Conservation (phyloP, 2,797 vertebrate genomes). For the Loriculus beryllinus region DNA sequence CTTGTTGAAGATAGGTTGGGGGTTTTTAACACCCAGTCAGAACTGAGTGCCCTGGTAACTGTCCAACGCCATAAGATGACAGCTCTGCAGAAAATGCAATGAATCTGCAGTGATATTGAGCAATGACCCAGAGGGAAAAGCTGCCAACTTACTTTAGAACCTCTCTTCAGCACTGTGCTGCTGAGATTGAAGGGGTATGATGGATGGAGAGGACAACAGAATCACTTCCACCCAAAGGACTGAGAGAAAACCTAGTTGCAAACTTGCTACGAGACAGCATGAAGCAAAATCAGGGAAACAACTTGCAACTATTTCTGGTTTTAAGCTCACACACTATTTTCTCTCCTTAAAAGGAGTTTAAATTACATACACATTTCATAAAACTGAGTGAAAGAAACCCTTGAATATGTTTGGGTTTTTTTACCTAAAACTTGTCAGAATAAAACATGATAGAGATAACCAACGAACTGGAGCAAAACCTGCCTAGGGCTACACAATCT, state of each 20-base stretch:
- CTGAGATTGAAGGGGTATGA: not conserved
- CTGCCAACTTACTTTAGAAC: not conserved
- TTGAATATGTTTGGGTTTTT: not conserved
- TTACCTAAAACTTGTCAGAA: not conserved
- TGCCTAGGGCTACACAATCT: slow-evolving; percentile 17
- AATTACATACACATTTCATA: slow-evolving; percentile 14
- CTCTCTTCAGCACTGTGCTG: not conserved
- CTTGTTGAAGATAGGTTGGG: not conserved
- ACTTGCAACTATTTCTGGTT: not conserved
- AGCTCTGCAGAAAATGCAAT: not conserved
- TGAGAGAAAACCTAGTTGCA: not conserved
- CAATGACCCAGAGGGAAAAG: not conserved
- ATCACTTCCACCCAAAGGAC: not conserved
- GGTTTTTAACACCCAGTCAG: not conserved
- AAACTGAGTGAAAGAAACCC: not conserved
- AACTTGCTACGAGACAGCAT: not conserved
- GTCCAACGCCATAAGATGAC: not conserved
- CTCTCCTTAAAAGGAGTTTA: not conserved
- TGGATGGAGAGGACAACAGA: not conserved
- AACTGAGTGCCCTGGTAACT: not conserved
- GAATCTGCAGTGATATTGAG: not conserved
- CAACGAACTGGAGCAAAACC: not conserved
- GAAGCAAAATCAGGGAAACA: not conserved
- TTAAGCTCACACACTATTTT: not conserved
- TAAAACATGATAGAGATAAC: slow-evolving; percentile 7